Evolutionary conservation across 2,888 invertebrate genomes (phyloP), one percentile per base, ranked within the genome.

Genomic region (Elysia crispata): DNA sequence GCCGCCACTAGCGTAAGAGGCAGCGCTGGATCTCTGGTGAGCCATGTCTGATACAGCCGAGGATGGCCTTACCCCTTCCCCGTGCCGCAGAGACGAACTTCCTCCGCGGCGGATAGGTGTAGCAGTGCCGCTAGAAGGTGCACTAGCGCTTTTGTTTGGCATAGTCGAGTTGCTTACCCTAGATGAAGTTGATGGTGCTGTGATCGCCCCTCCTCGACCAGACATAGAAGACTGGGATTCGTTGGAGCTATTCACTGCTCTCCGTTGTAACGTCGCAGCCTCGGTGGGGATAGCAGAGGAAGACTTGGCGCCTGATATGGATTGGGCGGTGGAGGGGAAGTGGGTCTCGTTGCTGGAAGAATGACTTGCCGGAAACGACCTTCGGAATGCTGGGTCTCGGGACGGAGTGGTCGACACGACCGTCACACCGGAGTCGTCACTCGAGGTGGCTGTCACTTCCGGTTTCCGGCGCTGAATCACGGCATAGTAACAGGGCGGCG

Each of bases 31-130:
- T 41, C 79, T 81, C 77, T 83, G 83, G 31, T 81, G 69, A 13
- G 84, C 83, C 79, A 85, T 74, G n/a, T 81, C 82, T 0, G 83
- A 81, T 1, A 86, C 82, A 54, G 86, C 86, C 18, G 86, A 86
- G 23, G 85, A 81, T 0, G 86, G 86, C 66, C 86, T 73, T 3
- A 82, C 80, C 66, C 80, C 69, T 31, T 83, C 81, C 0, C 73
- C 49, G 30, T 57, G 49, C 66, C 77, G 49, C 83, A 82, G 70
- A 77, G 82, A 11, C 76, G 72, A 18, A 76, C 81, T 18, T 81
- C 76, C 76, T 81, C 54, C 28, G 33, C 81, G 57, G 77, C 74
- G 66, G 13, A 66, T 57, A 0, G 81, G 69, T 15, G 79, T 78
- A 30, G 76, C 41, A 50, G 80, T 30, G 81, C 64, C 25, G 76